These are phyloP conservation scores for Thunnus albacares DNA, from an alignment of 2,797 vertebrate species.

Conservation along the genomic window DNA sequence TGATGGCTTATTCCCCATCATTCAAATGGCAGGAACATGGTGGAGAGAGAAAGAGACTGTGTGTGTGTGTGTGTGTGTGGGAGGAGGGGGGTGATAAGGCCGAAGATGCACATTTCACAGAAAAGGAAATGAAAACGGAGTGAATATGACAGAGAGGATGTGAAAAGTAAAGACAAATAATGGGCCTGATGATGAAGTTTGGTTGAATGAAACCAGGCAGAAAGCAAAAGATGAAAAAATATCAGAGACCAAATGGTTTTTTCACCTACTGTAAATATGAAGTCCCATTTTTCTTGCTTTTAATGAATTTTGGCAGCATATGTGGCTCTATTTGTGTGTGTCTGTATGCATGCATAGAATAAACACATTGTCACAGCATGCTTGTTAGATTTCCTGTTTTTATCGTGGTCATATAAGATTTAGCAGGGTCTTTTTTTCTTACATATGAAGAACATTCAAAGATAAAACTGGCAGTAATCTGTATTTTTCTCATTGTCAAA, in stretches of 20 bases:
- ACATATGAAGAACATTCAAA: not conserved
- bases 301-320: conserved; percentile 18
- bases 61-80: no score
- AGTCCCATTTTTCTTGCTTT: not conserved
- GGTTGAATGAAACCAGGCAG: conserved; percentile 33
- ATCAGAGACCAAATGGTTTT: conserved; percentile 30
- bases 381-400: not conserved
- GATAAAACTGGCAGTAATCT: no score
- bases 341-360: not conserved
- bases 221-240: conserved; percentile 10
- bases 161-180: conserved; percentile 38
- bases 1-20: conserved; percentile 54
- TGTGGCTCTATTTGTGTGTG: not conserved
- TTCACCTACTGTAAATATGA: conserved; percentile 24
- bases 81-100: conserved; percentile 34
- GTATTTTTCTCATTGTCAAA: no score
- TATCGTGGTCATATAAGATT: not conserved
- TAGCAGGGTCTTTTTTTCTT: not conserved
- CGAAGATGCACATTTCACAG: conserved; percentile 44
- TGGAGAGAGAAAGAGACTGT: conserved; percentile 8
- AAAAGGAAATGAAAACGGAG: conserved; percentile 70
- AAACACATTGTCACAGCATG: not conserved
- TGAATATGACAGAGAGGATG: conserved; percentile 35
- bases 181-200: conserved; percentile 38
- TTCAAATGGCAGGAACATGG: conserved; percentile 43